Conservation (phyloP, 2,888 invertebrate genomes). For the Archips crataeganus region DNA sequence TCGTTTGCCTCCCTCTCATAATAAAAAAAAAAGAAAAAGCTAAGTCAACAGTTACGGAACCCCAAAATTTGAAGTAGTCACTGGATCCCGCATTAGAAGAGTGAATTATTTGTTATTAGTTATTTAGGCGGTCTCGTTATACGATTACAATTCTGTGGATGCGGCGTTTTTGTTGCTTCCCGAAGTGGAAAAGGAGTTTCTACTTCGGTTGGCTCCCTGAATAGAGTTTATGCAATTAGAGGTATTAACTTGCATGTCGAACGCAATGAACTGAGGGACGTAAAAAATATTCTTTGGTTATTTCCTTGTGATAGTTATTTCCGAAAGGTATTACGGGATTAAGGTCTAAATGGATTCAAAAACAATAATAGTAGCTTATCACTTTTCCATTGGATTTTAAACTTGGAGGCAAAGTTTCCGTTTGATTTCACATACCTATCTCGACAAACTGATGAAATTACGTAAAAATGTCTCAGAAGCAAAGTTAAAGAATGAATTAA, state of each 20-base stretch:
- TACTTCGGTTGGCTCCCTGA: slow-evolving; percentile 70
- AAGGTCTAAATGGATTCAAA: background rate
- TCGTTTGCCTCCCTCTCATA: too few species aligned
- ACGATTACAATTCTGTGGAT: slow-evolving; percentile 72
- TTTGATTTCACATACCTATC: too few species aligned
- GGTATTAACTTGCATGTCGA: slow-evolving; percentile 62
- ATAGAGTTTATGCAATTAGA: slow-evolving; percentile 79
- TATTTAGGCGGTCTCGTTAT: slow-evolving; percentile 65
- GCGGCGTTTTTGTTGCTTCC: slow-evolving; percentile 62
- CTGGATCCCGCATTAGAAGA: slow-evolving; percentile 58
- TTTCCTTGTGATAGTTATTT: slow-evolving; percentile 43
- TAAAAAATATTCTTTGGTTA: slow-evolving; percentile 28
- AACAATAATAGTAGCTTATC: background rate
- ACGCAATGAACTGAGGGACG: slow-evolving; percentile 55
- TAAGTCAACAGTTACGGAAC: slow-evolving; percentile 43
- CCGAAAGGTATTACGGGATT: slow-evolving; percentile 33
- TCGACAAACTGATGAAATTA: too few species aligned
- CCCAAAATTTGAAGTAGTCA: slow-evolving; percentile 50
- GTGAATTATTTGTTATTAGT: slow-evolving; percentile 75
- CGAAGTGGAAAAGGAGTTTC: slow-evolving; percentile 73
- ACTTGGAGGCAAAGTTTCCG: too few species aligned
- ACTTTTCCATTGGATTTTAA: too few species aligned
- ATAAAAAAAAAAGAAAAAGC: background rate
- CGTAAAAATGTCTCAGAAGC: too few species aligned
- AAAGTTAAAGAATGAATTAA: background rate